Percentiles rank a stretch among this genome's conserved stretches.
Conservation (phyloP, 2,113 vertebrate species). For the Alouatta palliata region DNA sequence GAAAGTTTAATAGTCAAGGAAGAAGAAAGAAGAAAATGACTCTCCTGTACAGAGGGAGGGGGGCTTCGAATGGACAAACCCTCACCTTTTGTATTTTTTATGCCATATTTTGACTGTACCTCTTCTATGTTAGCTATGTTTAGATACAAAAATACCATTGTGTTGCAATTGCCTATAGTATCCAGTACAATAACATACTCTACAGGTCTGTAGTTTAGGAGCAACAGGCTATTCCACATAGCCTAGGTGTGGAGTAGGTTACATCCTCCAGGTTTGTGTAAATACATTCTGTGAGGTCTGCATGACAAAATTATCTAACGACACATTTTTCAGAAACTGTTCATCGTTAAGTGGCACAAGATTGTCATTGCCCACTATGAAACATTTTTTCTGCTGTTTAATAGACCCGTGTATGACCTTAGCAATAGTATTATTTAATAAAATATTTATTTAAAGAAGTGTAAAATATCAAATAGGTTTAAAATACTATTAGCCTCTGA, state of each 20-base stretch:
- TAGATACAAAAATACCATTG: neutral
- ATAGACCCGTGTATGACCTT: neutral
- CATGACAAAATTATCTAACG: neutral
- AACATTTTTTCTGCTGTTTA: slow-evolving; percentile 15
- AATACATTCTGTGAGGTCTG: neutral
- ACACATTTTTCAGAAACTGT: neutral
- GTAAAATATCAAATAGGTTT: neutral
- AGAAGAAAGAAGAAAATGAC: no score
- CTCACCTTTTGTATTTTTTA: neutral
- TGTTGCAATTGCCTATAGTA: neutral
- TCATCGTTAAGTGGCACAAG: neutral
- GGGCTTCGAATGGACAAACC: no score
- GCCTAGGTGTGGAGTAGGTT: neutral
- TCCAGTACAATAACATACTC: neutral
- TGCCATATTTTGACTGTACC: neutral
- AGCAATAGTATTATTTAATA: neutral
- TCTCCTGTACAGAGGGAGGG: no score
- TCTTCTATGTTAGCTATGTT: neutral
- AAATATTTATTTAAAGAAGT: neutral
- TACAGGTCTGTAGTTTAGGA: neutral
- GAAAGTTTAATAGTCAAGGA: no score
- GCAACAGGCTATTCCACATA: neutral
- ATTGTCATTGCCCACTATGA: neutral
- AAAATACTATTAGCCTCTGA: slow-evolving; percentile 13
- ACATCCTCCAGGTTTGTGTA: neutral